A percentile compares a stretch with the other conserved stretches of the same genome.
Conservation (phyloP, 2,113 vertebrate species). For the Carassius carassius region DNA sequence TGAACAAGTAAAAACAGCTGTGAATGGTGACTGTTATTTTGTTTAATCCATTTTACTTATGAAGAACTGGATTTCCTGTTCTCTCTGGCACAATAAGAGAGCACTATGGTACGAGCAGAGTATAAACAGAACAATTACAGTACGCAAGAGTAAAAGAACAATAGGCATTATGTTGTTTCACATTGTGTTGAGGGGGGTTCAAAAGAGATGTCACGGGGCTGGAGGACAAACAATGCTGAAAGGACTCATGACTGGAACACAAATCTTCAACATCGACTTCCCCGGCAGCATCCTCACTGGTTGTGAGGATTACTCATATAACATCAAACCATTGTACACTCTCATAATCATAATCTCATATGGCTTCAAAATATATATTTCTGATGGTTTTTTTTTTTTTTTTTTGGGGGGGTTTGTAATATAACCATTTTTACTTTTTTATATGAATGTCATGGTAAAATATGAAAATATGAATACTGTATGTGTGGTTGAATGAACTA, state of each 20-base stretch:
- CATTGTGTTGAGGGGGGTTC: neutral
- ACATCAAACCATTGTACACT: conserved; percentile 20
- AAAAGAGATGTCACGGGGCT: conserved; percentile 20
- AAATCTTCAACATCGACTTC: conserved; percentile 14
- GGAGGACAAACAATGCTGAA: conserved; percentile 40
- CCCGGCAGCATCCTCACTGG: neutral
- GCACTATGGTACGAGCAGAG: conserved; percentile 16
- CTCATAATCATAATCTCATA: neutral
- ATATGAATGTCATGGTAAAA: conserved; percentile 57
- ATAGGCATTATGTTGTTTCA: conserved; percentile 14
- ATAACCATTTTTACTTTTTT: conserved; percentile 84
- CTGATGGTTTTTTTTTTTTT: neutral
- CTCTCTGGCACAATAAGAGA: neutral
- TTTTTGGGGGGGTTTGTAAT: conserved; percentile 68
- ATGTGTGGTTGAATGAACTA: conserved; percentile 48
- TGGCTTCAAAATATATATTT: conserved; percentile 25
- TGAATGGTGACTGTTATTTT: conserved; percentile 9
- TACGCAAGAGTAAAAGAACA: conserved; percentile 24
- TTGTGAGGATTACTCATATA: neutral
- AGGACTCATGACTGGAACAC: conserved; percentile 40
- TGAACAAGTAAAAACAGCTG: conserved; percentile 25
- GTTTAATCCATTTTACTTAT: neutral
- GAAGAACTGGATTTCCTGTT: neutral
- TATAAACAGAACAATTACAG: conserved; percentile 8
- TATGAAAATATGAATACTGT: conserved; percentile 37